Conservation (phyloP, 1,140 invertebrate species). For the Plutomurus gul region DNA sequence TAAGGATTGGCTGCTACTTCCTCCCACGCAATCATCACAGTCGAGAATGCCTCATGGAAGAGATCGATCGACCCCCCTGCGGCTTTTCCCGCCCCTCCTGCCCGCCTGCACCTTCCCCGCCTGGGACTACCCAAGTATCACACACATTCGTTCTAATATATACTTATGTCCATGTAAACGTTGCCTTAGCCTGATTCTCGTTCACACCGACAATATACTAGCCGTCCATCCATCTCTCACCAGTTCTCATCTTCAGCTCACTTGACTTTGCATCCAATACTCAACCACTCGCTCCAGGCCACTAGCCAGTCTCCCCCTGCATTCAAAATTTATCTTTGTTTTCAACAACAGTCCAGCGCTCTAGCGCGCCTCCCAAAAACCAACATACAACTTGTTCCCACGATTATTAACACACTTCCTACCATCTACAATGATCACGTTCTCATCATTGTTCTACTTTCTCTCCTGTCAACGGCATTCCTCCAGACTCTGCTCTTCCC, state of each 20-base stretch:
- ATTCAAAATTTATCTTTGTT: not conserved
- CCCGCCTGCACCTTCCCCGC: slow-evolving; percentile 7
- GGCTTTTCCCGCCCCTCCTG: slow-evolving; percentile 20
- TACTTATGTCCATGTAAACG: not conserved
- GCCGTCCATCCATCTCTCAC: not conserved
- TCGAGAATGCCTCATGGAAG: slow-evolving; percentile 30
- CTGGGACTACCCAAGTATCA: slow-evolving; percentile 12
- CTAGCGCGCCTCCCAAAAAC: no score
- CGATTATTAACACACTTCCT: no score
- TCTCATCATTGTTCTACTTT: no score
- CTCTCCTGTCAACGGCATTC: no score
- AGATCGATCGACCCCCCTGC: slow-evolving; percentile 21
- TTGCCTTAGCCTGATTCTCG: not conserved
- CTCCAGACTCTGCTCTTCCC: no score
- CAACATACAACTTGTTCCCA: no score
- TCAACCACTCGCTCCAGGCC: not conserved
- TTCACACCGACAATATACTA: not conserved
- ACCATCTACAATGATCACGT: no score
- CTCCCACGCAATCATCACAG: slow-evolving; percentile 44
- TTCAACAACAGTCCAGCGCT: no score
- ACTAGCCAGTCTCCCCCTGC: not conserved
- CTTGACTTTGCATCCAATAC: not conserved
- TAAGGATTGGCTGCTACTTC: slow-evolving; percentile 44
- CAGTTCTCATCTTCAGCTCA: not conserved
- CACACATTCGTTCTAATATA: not conserved